Evolutionary conservation across 53 echinoderm and acorn worm genomes (phyloP).

Genomic region (Paracentrotus lividus): DNA sequence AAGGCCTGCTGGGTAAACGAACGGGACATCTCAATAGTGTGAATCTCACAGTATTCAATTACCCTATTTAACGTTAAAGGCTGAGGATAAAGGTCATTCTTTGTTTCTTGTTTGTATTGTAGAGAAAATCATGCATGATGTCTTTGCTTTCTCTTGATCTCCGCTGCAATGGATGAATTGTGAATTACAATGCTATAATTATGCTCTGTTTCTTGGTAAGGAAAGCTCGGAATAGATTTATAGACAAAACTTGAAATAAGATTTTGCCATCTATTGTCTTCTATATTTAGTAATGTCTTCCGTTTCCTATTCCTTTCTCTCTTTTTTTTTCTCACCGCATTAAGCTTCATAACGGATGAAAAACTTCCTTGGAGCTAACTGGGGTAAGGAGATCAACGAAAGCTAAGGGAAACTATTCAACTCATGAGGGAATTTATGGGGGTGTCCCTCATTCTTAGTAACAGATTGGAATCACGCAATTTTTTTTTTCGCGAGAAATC

Average conservation of each 20-base stretch:
- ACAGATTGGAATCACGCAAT: background rate
- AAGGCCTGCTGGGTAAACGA: conserved; percentile 17
- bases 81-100: background rate
- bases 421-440: background rate
- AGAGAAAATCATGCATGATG: too few species aligned
- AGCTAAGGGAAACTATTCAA: background rate
- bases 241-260: too few species aligned
- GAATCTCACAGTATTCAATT: conserved; percentile 5
- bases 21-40: background rate
- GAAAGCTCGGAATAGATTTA: too few species aligned
- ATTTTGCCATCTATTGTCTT: background rate
- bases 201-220: too few species aligned
- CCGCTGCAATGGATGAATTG: too few species aligned
- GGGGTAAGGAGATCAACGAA: conserved; percentile 13
- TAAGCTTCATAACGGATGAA: background rate
- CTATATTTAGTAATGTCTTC: background rate
- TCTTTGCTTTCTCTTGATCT: too few species aligned
- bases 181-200: too few species aligned
- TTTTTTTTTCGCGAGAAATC: background rate
- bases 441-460: background rate
- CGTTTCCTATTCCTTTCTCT: background rate
- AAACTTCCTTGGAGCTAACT: conserved; percentile 1
- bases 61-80: conserved; percentile 13
- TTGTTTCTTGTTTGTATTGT: background rate
- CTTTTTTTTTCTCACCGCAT: background rate